Base-by-base conservation (phyloP, 2,888 invertebrate genomes). In the Pedicia rivosa region DNA sequence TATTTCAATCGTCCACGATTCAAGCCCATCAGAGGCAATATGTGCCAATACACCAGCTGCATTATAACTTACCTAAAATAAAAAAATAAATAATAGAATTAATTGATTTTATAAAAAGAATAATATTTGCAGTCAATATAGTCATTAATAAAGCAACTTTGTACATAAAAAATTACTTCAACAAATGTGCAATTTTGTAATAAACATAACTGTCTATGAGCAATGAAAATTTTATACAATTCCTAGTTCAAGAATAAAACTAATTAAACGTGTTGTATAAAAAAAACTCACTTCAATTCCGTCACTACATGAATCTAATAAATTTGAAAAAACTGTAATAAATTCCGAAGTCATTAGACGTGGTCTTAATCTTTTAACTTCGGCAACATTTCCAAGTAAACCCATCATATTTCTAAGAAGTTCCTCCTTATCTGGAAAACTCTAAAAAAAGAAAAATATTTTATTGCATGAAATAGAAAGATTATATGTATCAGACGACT, bases 211-310 rank as follows among this genome's bases (percentile, higher is more conserved):
- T n/a, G n/a, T n/a, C n/a, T n/a, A n/a, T n/a, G n/a, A n/a, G n/a
- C n/a, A n/a, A n/a, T n/a, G n/a, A n/a, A n/a, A n/a, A n/a, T n/a
- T n/a, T n/a, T n/a, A n/a, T n/a, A n/a, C n/a, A 39, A 29, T 15
- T 12, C 26, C 32, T 38, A 13, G 10, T 36, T 34, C 36, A 38
- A 0, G 39, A 36, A 39, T 19, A 40, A 31, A 38, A 33, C 36
- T 10, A 35, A 33, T 40, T 36, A 41, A 37, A 31, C 22, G 42
- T 44, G 46, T 58, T n/a, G n/a, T n/a, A n/a, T n/a, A n/a, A n/a
- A n/a, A n/a, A n/a, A n/a, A n/a, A n/a, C n/a, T n/a, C n/a, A 86
- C 92, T 72, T 97, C 95, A 47, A 97, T 95, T 30, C 91, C 92
- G 58, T 95, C 94, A 51, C 84, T 83, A 28, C 72, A 68, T 1